Conservation (phyloP, 2,888 invertebrate species). For the Dryobota labecula region DNA sequence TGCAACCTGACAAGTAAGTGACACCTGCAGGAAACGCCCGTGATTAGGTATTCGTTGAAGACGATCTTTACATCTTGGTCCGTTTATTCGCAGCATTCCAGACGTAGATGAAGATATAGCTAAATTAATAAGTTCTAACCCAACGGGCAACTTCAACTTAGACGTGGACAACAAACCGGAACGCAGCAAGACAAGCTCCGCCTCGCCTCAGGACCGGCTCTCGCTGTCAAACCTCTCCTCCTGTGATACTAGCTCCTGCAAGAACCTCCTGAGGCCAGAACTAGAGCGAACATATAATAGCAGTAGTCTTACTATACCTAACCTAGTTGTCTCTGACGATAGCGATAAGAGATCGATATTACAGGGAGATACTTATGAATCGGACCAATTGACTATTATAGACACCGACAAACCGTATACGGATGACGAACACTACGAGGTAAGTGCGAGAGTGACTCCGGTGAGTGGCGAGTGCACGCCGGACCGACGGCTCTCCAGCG, state of each 20-base stretch:
- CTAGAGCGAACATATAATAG: constrained; percentile 79
- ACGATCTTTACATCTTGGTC: neutral
- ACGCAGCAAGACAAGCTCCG: constrained; percentile 77
- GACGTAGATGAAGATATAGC: constrained; percentile 90
- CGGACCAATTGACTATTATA: constrained; percentile 92
- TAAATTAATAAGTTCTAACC: constrained; percentile 85
- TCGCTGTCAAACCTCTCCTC: constrained; percentile 86
- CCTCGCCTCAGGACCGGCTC: constrained; percentile 82
- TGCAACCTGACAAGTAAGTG: constrained; percentile 85
- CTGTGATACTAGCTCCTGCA: constrained; percentile 88
- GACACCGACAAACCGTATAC: constrained; percentile 91
- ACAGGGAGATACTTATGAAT: constrained; percentile 90
- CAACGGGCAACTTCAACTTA: constrained; percentile 77
- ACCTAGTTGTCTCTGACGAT: constrained; percentile 87
- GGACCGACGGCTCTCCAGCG: constrained; percentile 83
- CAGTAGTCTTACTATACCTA: constrained; percentile 88
- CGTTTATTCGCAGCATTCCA: constrained; percentile 85
- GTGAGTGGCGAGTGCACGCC: constrained; percentile 84
- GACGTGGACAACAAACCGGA: constrained; percentile 79
- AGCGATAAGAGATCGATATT: constrained; percentile 85
- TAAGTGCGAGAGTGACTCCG: constrained; percentile 79
- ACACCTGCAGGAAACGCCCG: neutral
- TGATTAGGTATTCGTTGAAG: neutral
- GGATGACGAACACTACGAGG: constrained; percentile 85
- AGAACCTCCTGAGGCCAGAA: constrained; percentile 83